These are phyloP conservation scores for Diadema setosum DNA, from an alignment of 35 echinoderm and acorn worm genomes.

Conservation along the genomic window DNA sequence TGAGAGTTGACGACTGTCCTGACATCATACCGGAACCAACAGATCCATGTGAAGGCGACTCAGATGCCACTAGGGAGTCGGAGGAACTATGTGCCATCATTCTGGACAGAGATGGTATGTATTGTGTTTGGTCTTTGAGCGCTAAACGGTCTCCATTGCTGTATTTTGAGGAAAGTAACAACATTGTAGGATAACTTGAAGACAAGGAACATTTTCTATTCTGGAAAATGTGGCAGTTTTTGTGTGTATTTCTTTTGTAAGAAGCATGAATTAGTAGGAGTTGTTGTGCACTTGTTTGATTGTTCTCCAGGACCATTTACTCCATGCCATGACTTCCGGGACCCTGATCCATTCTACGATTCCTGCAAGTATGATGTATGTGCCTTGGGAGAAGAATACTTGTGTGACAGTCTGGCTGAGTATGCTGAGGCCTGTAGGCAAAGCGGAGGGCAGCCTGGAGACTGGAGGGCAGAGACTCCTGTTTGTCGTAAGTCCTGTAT, in stretches of 20 bases:
- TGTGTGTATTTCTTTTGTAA: too few relatives aligned
- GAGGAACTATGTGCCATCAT: conserved; percentile 50
- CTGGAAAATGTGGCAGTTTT: too few relatives aligned
- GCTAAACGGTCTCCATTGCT: not conserved
- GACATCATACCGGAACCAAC: not conserved
- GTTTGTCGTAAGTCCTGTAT: conserved; percentile 58
- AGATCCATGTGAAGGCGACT: conserved; percentile 45
- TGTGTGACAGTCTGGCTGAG: conserved; percentile 58
- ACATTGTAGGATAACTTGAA: too few relatives aligned
- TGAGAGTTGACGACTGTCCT: conserved; percentile 35
- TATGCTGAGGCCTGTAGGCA: conserved; percentile 63
- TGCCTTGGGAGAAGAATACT: conserved; percentile 69
- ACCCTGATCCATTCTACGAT: conserved; percentile 39
- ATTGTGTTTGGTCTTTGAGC: not conserved
- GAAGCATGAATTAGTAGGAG: not conserved
- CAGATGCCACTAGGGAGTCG: conserved; percentile 10
- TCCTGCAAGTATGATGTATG: conserved; percentile 87
- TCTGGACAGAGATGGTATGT: conserved; percentile 35
- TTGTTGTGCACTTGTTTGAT: not conserved
- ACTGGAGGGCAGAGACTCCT: conserved; percentile 56
- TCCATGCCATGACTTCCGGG: conserved; percentile 36
- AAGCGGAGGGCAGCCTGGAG: conserved; percentile 30
- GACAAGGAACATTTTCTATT: too few relatives aligned
- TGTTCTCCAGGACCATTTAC: conserved; percentile 66
- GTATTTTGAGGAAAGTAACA: not conserved